Evolutionary conservation across 1,140 invertebrate species (phyloP).

Genomic region (Drosophila nikananu): DNA sequence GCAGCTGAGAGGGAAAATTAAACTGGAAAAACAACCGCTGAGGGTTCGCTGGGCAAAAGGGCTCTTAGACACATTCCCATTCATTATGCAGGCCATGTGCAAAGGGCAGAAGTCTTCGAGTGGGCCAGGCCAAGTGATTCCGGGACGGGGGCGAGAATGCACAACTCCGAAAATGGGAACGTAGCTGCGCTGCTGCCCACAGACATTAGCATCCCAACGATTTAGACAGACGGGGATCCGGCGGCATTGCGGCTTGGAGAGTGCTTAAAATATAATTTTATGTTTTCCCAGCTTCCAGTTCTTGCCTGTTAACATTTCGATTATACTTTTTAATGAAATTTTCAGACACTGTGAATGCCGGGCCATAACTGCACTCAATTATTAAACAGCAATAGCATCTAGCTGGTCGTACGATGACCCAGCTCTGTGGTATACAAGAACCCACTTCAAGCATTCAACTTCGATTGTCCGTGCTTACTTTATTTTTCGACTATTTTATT

Average conservation of each 20-base stretch:
- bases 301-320: conserved; percentile 66
- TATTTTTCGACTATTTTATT: conserved; percentile 24
- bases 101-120: conserved; percentile 69
- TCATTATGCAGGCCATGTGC: conserved; percentile 80
- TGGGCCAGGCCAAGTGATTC: conserved; percentile 44
- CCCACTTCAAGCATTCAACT: conserved; percentile 40
- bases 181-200: conserved; percentile 29
- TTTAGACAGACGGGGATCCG: conserved; percentile 37
- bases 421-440: conserved; percentile 7
- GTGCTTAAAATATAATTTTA: conserved; percentile 65
- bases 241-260: conserved; percentile 23
- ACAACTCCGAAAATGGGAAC: conserved; percentile 29
- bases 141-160: conserved; percentile 28
- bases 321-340: conserved; percentile 83
- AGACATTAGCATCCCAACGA: conserved; percentile 70
- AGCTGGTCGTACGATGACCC: conserved; percentile 44
- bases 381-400: conserved; percentile 56
- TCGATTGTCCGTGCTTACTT: conserved; percentile 28
- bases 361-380: conserved; percentile 78
- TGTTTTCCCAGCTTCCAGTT: conserved; percentile 23
- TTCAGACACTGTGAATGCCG: conserved; percentile 61
- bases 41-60: conserved; percentile 24
- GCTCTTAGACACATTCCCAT: conserved; percentile 60
- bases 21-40: conserved; percentile 49
- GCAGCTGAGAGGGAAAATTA: conserved; percentile 59